Evolutionary conservation across 2,797 vertebrate species (phyloP), one percentile per base, ranked within the genome.

Genomic region (Galaxias olidus): DNA sequence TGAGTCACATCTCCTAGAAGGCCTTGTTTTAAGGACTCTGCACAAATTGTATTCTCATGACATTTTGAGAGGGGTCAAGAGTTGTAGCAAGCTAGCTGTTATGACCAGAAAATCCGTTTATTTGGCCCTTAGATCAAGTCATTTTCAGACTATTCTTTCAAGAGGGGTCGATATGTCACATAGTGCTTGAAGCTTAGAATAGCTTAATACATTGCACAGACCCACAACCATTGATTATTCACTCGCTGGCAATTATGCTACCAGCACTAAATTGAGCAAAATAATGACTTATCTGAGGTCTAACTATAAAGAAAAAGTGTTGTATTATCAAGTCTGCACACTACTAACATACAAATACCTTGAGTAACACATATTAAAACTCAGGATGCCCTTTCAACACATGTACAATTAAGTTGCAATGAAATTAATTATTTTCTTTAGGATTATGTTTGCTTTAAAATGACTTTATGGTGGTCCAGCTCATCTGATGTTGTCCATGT

Each of bases 401-500:
- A 50, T 57, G 15, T 48, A 69, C 66, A 50, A 66, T 7, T 40
- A 1, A 44, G 53, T 65, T 54, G 59, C 71, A 60, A 68, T 67
- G 59, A 69, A 75, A 70, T 60, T 1, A 43, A 46, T 66, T 12
- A 15, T 1, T 7, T 42, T 52, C 60, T 58, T 67, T 62, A 45
- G 47, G 65, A 73, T 61, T 43, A 59, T 42, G 63, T 76, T 56
- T 43, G 41, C 58, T 7, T 49, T 47, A 14, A 58, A 61, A 67
- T 43, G 61, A 51, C 5, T n/a, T n/a, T n/a, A 30, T 30, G 30
- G 58, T 43, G 50, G 8, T 11, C 8, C 4, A 10, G 68, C 59
- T 77, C 56, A 69, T 61, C 44, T 41, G 15, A 44, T 40, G 41
- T 62, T 53, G 43, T 85, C 61, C 30, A 30, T 85, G 7, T 92